phyloP scores from a whole-genome alignment of 2,113 vertebrate genomes.

The Carettochelys insculpta region DNA sequence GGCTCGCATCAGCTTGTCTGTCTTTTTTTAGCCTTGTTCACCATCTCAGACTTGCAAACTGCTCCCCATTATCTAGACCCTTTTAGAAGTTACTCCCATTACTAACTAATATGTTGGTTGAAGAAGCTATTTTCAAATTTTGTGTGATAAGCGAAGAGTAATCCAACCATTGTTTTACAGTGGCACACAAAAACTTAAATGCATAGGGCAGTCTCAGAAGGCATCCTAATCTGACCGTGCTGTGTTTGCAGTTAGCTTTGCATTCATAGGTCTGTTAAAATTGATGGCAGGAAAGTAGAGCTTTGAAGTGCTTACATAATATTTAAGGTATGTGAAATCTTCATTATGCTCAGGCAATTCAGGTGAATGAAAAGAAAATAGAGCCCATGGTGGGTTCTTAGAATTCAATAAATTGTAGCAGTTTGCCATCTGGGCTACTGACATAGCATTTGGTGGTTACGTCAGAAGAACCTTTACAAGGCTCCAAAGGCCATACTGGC shows the following conservation, averaged over 20 bases:
- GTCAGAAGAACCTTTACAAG: neutral
- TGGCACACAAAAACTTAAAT: neutral
- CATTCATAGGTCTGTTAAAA: slow-evolving; percentile 16
- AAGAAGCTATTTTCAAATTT: neutral
- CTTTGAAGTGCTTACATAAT: neutral
- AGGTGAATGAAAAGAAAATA: neutral
- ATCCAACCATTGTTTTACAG: neutral
- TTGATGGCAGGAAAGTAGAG: neutral
- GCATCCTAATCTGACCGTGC: neutral
- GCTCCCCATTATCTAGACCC: neutral
- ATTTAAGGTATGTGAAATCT: slow-evolving; percentile 30
- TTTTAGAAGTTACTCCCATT: neutral
- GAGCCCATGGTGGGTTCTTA: neutral
- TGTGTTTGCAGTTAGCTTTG: slow-evolving; percentile 19
- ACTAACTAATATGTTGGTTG: neutral
- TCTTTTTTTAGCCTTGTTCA: neutral
- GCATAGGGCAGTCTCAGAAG: neutral
- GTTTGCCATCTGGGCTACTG: slow-evolving; percentile 2
- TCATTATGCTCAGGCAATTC: neutral
- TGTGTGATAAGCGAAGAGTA: neutral
- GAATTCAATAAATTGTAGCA: neutral
- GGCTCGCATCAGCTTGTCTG: neutral
- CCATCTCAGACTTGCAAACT: neutral
- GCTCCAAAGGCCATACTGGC: neutral
- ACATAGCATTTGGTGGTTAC: neutral